Conservation (phyloP, 2,888 invertebrate species). For the Apamea epomidion region DNA sequence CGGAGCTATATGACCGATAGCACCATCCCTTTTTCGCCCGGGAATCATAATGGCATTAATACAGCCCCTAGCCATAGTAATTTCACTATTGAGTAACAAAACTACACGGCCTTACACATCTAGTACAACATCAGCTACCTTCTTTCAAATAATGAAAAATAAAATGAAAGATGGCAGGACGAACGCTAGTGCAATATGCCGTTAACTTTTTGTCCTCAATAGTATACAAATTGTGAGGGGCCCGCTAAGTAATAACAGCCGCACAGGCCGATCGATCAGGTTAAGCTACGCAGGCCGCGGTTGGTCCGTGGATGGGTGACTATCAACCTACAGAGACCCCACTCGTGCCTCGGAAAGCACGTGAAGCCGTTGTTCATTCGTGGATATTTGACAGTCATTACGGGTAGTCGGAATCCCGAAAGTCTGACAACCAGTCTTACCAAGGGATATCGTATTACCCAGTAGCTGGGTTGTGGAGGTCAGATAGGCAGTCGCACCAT, state of each 20-base stretch:
- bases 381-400: neutral
- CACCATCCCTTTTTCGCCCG: neutral
- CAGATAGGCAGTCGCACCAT: no score
- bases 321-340: neutral
- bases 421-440: neutral
- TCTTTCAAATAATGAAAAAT: conserved; percentile 31
- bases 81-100: conserved; percentile 22
- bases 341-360: neutral
- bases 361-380: neutral
- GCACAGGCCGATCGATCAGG: no score
- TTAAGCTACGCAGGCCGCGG: no score
- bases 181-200: conserved; percentile 8
- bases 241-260: no score
- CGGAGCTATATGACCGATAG: neutral
- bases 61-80: neutral
- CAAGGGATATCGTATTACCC: no score
- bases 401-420: neutral
- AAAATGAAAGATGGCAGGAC: conserved; percentile 35
- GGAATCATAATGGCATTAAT: neutral
- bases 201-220: conserved; percentile 27
- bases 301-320: neutral
- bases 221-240: neutral
- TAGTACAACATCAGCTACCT: conserved; percentile 27
- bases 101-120: conserved; percentile 13
- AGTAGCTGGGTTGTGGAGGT: no score